Conservation (phyloP, 1,140 invertebrate species). For the Ruditapes philippinarum region DNA sequence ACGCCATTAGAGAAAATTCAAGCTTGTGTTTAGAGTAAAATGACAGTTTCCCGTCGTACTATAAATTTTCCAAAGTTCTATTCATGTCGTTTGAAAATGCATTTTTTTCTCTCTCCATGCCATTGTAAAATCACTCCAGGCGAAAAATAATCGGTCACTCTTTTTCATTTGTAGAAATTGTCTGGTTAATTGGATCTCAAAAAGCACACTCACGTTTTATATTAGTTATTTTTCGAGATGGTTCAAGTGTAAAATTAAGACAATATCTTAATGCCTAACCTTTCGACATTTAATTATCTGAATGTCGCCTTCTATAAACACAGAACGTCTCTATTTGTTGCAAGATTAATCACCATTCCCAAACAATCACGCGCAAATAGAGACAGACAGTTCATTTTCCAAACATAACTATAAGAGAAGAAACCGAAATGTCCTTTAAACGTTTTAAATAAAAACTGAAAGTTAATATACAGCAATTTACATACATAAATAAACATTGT, state of each 20-base stretch:
- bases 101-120: conserved; percentile 20
- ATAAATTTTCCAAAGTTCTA: conserved; percentile 11
- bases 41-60: conserved; percentile 36
- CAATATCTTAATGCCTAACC: conserved; percentile 63
- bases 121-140: conserved; percentile 21
- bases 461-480: no score
- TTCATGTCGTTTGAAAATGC: conserved; percentile 24
- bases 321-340: background rate
- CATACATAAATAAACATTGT: no score
- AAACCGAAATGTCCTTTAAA: no score
- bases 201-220: conserved; percentile 48
- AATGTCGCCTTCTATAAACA: conserved; percentile 17
- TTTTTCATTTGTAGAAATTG: conserved; percentile 59
- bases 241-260: conserved; percentile 61
- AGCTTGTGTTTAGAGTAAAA: background rate
- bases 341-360: background rate
- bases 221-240: conserved; percentile 43
- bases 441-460: no score
- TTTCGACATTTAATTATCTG: conserved; percentile 58
- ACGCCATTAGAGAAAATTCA: conserved; percentile 32
- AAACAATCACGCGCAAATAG: background rate
- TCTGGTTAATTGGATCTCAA: conserved; percentile 53
- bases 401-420: no score
- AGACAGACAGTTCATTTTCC: no score
- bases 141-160: conserved; percentile 48